These are phyloP conservation scores for Diarsia rubi DNA, from an alignment of 2,888 invertebrate genomes.

Conservation along the genomic window DNA sequence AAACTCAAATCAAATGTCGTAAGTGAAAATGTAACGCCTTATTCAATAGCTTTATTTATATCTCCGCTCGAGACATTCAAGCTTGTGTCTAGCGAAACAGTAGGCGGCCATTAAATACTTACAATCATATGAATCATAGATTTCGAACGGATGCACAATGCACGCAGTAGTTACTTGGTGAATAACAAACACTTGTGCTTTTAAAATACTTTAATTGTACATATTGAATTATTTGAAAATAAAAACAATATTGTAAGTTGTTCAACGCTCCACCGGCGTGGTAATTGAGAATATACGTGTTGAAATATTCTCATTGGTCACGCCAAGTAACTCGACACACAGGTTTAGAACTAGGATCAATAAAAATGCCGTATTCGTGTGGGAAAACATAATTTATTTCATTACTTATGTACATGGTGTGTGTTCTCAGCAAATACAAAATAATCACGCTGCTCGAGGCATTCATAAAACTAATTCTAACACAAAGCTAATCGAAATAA, in stretches of 20 bases:
- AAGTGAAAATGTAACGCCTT: not conserved
- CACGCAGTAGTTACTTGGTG: slow-evolving; percentile 11
- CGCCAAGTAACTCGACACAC: slow-evolving; percentile 16
- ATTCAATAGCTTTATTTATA: not conserved
- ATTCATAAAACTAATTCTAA: slow-evolving; percentile 72
- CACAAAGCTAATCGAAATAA: slow-evolving; percentile 81
- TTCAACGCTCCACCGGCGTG: not conserved
- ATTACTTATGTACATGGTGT: slow-evolving; percentile 86
- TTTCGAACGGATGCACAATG: slow-evolving; percentile 19
- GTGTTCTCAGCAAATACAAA: slow-evolving; percentile 81
- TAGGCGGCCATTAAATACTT: not conserved
- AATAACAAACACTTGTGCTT: slow-evolving; percentile 35
- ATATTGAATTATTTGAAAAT: slow-evolving; percentile 6
- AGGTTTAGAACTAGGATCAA: slow-evolving; percentile 30
- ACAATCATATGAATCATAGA: slow-evolving; percentile 24
- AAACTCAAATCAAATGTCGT: not conserved
- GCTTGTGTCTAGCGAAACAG: not conserved
- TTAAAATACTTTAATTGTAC: slow-evolving; percentile 13
- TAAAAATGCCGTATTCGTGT: slow-evolving; percentile 71
- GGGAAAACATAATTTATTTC: slow-evolving; percentile 88
- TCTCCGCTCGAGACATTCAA: not conserved
- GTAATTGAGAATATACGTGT: slow-evolving; percentile 17
- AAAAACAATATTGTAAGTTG: slow-evolving; percentile 9
- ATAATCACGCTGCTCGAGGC: slow-evolving; percentile 79
- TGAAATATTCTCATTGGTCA: slow-evolving; percentile 10